Evolutionary conservation across 37 sponge, comb jelly and placozoan species (phyloP).

Genomic region (Chondrosia reniformis): DNA sequence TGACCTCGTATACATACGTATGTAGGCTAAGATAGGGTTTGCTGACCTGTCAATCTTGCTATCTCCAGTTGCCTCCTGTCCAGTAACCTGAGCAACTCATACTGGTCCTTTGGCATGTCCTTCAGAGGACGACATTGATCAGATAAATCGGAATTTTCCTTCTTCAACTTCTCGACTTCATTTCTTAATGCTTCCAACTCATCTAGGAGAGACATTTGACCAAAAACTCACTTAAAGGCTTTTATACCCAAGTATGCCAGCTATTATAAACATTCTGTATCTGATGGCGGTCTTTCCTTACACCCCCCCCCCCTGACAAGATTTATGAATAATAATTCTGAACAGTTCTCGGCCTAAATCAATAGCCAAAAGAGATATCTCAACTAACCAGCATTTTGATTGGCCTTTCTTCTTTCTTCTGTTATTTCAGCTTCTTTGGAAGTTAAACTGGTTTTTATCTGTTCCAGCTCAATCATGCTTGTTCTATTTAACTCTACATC

Average conservation of each 20-base stretch:
- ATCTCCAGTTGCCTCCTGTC: conserved; percentile 66
- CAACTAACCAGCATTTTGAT: too few relatives aligned
- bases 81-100: conserved; percentile 69
- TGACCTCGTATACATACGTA: background rate
- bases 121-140: conserved; percentile 49
- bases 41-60: conserved; percentile 21
- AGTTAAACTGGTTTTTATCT: too few relatives aligned
- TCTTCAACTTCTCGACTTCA: conserved; percentile 8
- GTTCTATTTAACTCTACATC: too few relatives aligned
- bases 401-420: too few relatives aligned
- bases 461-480: too few relatives aligned
- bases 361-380: too few relatives aligned
- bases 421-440: too few relatives aligned
- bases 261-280: conserved; percentile 7
- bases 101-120: conserved; percentile 64
- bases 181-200: background rate
- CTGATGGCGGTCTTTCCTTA: too few relatives aligned
- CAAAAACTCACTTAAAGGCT: background rate
- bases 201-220: background rate
- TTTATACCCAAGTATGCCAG: too few relatives aligned
- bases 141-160: conserved; percentile 24
- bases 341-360: too few relatives aligned
- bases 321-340: too few relatives aligned
- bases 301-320: too few relatives aligned
- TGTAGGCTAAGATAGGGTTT: background rate